Conservation (phyloP, 2,113 vertebrate genomes). For the Scomber scombrus region DNA sequence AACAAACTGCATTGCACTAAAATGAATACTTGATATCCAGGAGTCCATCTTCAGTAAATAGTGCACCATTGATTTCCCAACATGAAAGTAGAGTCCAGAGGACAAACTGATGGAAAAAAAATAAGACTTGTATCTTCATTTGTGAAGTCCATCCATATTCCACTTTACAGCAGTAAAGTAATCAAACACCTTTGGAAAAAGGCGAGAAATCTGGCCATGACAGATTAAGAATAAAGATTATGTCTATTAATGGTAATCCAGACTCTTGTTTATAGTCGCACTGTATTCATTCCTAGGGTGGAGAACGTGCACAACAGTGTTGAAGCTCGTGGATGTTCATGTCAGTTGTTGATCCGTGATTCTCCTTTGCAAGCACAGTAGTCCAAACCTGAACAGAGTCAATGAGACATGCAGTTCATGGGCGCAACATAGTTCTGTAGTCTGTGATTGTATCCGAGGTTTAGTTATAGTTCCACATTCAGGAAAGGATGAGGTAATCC, state of each 20-base stretch:
- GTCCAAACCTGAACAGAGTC: conserved; percentile 39
- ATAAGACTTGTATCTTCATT: conserved; percentile 43
- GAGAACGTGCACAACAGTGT: conserved; percentile 12
- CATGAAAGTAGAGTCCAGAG: background rate
- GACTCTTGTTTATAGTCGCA: conserved; percentile 13
- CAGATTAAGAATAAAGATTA: conserved; percentile 30
- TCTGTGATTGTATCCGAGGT: conserved; percentile 72
- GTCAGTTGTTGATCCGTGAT: conserved; percentile 29
- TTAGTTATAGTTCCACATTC: conserved; percentile 75
- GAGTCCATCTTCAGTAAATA: conserved; percentile 42
- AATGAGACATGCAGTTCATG: conserved; percentile 19
- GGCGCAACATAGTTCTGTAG: conserved; percentile 4
- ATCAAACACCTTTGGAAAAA: conserved; percentile 50
- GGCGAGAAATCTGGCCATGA: conserved; percentile 6
- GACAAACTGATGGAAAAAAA: conserved; percentile 12
- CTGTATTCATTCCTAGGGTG: conserved; percentile 34
- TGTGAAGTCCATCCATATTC: conserved; percentile 48
- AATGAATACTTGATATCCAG: conserved; percentile 62
- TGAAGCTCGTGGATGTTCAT: conserved; percentile 21
- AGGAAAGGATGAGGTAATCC: conserved; percentile 76
- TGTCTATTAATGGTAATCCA: conserved; percentile 73
- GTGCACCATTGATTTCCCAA: conserved; percentile 25
- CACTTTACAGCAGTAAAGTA: conserved; percentile 22
- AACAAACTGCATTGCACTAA: conserved; percentile 7
- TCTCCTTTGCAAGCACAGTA: conserved; percentile 23